Base-by-base conservation (phyloP, 2,113 vertebrate genomes). In the Catharus bicknelli region DNA sequence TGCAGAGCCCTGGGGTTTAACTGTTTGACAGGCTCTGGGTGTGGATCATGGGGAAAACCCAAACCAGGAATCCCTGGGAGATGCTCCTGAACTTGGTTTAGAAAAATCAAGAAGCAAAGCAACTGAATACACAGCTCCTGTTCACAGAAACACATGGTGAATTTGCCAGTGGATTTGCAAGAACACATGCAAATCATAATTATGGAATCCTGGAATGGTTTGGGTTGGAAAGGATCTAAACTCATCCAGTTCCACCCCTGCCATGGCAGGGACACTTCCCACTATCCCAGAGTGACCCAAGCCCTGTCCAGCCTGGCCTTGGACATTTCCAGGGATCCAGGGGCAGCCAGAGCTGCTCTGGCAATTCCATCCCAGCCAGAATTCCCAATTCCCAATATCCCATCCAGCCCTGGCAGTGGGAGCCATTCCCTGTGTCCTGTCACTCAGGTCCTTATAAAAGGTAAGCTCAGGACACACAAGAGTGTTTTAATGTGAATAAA, bases 211-310 rank as follows among this genome's bases (percentile, higher is more conserved):
- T 32, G 38, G 54, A 12, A 61, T 40, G 38, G 13, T n/a, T 53
- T 53, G 53, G 61, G 45, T 1, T 51, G 61, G 62, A 45, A 86
- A 14, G 15, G 69, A 54, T 7, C 53, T 17, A 34, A 75, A n/a
- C 0, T 0, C 59, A 47, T 0, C 27, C n/a, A 2, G 3, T n/a
- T 0, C 58, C 43, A 42, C 0, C 29, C 34, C n/a, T 40, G 47
- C 54, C 38, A 23, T 16, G 40, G 40, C 74, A 70, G 64, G 57
- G 64, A 34, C 66, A 50, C 17, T 6, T 72, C 0, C 30, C 75
- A 50, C 58, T 6, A 0, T 5, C 58, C 50, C 50, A 80, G 21
- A 9, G 10, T 38, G 38, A 10, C 11, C 63, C 54, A 34, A 11
- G 38, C 38, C 38, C 38, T 27, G 5, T 27, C 69, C 70, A 86